Percentiles rank a stretch among this genome's conserved stretches.
Conservation (phyloP, 2,797 vertebrate species). For the Macrochelys suwanniensis region DNA sequence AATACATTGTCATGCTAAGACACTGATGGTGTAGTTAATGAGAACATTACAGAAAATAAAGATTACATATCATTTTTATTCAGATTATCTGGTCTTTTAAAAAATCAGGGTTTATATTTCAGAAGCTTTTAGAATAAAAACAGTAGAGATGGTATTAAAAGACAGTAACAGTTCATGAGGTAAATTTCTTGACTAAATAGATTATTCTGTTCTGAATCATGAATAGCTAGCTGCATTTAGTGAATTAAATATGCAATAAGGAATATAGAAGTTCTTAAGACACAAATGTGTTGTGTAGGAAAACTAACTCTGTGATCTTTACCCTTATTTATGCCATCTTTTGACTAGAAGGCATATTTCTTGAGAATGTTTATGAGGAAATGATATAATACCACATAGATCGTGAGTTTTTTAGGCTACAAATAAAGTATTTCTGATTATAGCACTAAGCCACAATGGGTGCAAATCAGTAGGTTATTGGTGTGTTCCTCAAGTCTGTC, state of each 20-base stretch:
- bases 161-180: neutral
- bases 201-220: neutral
- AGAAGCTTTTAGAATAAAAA: neutral
- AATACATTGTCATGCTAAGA: neutral
- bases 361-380: neutral
- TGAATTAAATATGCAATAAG: slow-evolving; percentile 11
- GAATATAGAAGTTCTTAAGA: slow-evolving; percentile 38
- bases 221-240: neutral
- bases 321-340: neutral
- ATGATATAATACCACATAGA: neutral
- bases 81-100: neutral
- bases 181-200: neutral
- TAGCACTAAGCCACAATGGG: neutral
- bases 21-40: neutral
- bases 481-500: neutral
- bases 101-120: neutral
- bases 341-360: neutral
- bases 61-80: neutral
- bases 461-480: neutral
- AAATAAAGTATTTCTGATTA: slow-evolving; percentile 54
- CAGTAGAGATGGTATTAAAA: neutral
- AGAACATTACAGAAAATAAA: neutral
- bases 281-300: neutral
- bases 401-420: neutral
- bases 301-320: neutral